phyloP scores from a whole-genome alignment of 2,888 invertebrate species.

The Dinocampus coccinellae region DNA sequence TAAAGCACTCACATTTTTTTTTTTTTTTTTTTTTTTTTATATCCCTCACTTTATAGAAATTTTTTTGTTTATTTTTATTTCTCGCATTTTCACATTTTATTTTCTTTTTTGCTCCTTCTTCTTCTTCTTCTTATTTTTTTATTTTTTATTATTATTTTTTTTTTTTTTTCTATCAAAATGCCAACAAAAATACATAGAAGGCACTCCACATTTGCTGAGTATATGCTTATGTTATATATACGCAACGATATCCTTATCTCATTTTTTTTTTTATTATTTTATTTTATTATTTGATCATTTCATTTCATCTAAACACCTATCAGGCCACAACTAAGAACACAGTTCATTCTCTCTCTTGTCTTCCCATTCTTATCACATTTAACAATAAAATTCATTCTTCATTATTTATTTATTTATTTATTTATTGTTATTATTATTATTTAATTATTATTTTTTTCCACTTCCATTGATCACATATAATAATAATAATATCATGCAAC shows the following conservation, averaged over 20 bases:
- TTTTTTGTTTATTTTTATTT: too few relatives aligned
- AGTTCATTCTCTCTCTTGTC: constrained; percentile 52
- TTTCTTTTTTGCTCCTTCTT: not conserved
- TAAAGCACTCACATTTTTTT: constrained; percentile 41
- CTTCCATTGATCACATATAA: constrained; percentile 18
- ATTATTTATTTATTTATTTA: too few relatives aligned
- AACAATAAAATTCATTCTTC: constrained; percentile 51
- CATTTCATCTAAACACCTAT: constrained; percentile 64
- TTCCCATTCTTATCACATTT: constrained; percentile 64
- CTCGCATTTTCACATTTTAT: too few relatives aligned
- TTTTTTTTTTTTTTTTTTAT: constrained; percentile 34
- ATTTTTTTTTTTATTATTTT: constrained; percentile 38
- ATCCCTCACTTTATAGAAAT: constrained; percentile 37
- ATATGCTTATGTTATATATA: constrained; percentile 57
- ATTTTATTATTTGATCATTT: constrained; percentile 40
- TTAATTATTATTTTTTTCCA: constrained; percentile 26
- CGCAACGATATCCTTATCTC: constrained; percentile 50
- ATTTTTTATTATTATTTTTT: not conserved
- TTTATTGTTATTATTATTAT: too few relatives aligned
- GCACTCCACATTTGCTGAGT: constrained; percentile 68
- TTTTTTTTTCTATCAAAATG: constrained; percentile 60
- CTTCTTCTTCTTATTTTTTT: not conserved
- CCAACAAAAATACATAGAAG: constrained; percentile 69
- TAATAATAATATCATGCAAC: not conserved
- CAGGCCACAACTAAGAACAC: constrained; percentile 68